A percentile compares a stretch with the other conserved stretches of the same genome.
These are phyloP conservation scores for Lathamus discolor DNA, from an alignment of 2,113 vertebrate species.

Conservation along the genomic window DNA sequence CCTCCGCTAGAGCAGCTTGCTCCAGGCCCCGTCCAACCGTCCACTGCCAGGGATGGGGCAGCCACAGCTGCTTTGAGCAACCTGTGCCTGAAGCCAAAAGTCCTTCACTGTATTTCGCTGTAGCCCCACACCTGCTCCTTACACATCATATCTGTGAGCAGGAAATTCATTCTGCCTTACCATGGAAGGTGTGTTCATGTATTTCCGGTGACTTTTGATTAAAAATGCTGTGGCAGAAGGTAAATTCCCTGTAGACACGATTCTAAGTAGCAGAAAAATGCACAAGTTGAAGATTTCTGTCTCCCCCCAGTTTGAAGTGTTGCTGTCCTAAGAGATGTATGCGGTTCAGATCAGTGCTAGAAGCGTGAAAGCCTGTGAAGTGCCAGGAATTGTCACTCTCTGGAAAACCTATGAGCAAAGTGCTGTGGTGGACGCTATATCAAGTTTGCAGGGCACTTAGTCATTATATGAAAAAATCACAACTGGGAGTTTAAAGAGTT, in stretches of 20 bases:
- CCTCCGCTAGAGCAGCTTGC: background rate
- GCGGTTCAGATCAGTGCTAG: rapidly evolving
- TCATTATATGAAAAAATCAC: background rate
- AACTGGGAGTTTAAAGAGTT: background rate
- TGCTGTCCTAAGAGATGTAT: background rate
- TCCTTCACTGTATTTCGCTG: rapidly evolving
- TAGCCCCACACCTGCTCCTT: background rate
- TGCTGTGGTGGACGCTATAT: too few species aligned
- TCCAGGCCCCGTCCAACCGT: background rate
- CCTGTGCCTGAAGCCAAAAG: background rate
- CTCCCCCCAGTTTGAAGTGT: rapidly evolving
- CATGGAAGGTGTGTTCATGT: rapidly evolving
- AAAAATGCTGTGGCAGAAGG: rapidly evolving
- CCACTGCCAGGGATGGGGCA: background rate
- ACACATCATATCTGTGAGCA: rapidly evolving
- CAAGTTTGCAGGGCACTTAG: too few species aligned
- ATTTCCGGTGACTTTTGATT: background rate
- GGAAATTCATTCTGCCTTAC: too few species aligned
- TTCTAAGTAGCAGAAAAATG: background rate
- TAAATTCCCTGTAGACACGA: rapidly evolving
- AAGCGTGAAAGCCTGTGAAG: background rate
- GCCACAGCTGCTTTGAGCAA: background rate
- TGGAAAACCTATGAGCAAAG: background rate
- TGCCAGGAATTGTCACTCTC: rapidly evolving
- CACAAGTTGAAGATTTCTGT: background rate